Base-by-base conservation (phyloP, 2,888 invertebrate species). In the Gisinianus flammeolus region DNA sequence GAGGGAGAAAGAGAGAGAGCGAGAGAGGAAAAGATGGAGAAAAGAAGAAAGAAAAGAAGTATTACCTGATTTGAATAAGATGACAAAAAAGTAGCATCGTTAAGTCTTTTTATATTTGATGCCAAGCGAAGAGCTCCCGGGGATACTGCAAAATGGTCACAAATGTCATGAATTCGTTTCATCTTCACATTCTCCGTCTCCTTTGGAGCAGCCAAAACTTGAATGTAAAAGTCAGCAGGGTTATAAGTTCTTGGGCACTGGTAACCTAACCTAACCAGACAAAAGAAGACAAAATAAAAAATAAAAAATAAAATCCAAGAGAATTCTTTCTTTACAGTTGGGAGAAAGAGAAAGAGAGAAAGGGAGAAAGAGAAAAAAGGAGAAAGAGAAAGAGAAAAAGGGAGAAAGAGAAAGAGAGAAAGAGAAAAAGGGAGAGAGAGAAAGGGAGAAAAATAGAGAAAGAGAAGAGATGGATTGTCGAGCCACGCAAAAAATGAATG, bases 141-240 rank as follows among this genome's bases (percentile, higher is more conserved):
- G 0, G 91, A 92, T 71, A 89, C 89, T 79, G 91, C 90, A 86
- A 93, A 95, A 70, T 91, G 90, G 76, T 93, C 92, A 86, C 94
- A 94, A 28, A 94, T 92, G 79, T 92, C 58, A 30, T 70, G 62
- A 44, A 44, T 35, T 19, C 58, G 52, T 62, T 62, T 33, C n/a
- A 24, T 33, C 44, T 62, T 6, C 26, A 71, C 8, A 28, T 72
- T 22, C 22, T 66, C 66, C n/a, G 58, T 30, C 66, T 44, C 31
- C n/a, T 52, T 56, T 26, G 44, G 10, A 19, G 12, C 16, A 5
- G 56, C 83, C 31, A 97, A 87, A 2, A 94, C 90, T 86, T 96
- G 94, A 69, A 97, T 93, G 87, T 93, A 96, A 87, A 94, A 95
- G 88, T 97, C 97, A 0, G 96, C 96, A 3, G 96, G 96, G 87